phyloP scores from a whole-genome alignment of 2,113 vertebrate genomes.

The Pimephales promelas region DNA sequence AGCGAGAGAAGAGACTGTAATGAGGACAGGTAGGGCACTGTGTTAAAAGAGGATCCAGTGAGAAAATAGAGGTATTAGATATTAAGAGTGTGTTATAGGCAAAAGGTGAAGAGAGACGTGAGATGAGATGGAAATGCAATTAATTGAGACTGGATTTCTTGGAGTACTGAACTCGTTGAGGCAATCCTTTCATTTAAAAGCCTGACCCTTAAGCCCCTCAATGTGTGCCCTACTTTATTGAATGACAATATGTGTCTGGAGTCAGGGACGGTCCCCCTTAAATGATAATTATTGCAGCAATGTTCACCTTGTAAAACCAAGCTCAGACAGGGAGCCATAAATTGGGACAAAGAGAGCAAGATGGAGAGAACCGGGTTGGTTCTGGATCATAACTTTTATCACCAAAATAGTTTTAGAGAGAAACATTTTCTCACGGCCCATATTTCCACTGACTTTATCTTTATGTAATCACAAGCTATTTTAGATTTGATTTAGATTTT shows the following conservation, averaged over 20 bases:
- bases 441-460: neutral
- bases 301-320: slow-evolving; percentile 35
- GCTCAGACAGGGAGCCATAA: neutral
- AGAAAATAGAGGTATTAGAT: neutral
- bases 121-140: neutral
- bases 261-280: slow-evolving; percentile 25
- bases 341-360: slow-evolving; percentile 24
- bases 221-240: slow-evolving; percentile 39
- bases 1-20: neutral
- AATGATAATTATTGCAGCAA: slow-evolving; percentile 40
- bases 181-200: slow-evolving; percentile 41
- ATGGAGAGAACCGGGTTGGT: neutral
- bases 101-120: neutral
- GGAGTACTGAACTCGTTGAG: neutral
- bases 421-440: neutral
- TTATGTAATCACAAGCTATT: too few species aligned
- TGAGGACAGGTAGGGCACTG: slow-evolving; percentile 4
- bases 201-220: slow-evolving; percentile 14
- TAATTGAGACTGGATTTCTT: neutral
- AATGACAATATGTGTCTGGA: slow-evolving; percentile 29
- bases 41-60: slow-evolving; percentile 20
- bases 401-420: neutral
- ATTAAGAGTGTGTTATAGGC: neutral
- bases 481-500: too few species aligned
- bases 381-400: neutral